Base-by-base conservation (phyloP, 2,113 vertebrate species). In the Cochlearius cochlearius region DNA sequence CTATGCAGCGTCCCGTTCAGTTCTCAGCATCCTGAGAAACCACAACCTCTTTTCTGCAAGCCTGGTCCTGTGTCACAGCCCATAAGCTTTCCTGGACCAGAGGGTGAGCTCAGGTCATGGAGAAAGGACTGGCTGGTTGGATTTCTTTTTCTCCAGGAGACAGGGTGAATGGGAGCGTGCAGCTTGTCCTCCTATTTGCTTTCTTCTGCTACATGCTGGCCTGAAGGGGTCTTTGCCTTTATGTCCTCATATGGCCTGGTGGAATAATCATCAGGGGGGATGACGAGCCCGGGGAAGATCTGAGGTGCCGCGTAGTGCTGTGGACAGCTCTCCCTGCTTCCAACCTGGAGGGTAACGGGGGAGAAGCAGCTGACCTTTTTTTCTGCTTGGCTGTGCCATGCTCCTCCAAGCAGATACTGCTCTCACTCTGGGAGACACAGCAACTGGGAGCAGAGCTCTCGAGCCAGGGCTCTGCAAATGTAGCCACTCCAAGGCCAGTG, bases 241-340 rank as follows among this genome's bases (percentile, higher is more conserved):
- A 49, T 52, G 86, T 84, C 78, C 88, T 93, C 6, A 0, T 63
- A 20, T 25, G 47, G 67, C 83, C 50, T 77, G 64, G 27, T 94
- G 75, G 72, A 81, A 68, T 84, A 36, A 81, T 92, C 66, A 32
- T 92, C 55, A 21, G 16, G 17, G 17, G 50, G 49, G 4, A 27
- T 10, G 86, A 86, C 38, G 63, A 95, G 50, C 75, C 69, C 85
- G 73, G n/a, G 53, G 45, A 93, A 45, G n/a, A 43, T 43, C 60
- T 56, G 63, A 1, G 1, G 62, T 60, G 73, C 41, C 0, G 0
- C 1, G 6, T 0, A 1, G 41, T 47, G 43, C n/a, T 6, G 4
- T 11, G 15, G 45, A 96, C 34, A 66, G 38, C 58, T 82, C 39
- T 79, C 25, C 29, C n/a, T 2, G 16, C n/a, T 68, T 59, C 88